Conservation (phyloP, 1,140 invertebrate genomes). For the Phymorhynchus buccinoides region DNA sequence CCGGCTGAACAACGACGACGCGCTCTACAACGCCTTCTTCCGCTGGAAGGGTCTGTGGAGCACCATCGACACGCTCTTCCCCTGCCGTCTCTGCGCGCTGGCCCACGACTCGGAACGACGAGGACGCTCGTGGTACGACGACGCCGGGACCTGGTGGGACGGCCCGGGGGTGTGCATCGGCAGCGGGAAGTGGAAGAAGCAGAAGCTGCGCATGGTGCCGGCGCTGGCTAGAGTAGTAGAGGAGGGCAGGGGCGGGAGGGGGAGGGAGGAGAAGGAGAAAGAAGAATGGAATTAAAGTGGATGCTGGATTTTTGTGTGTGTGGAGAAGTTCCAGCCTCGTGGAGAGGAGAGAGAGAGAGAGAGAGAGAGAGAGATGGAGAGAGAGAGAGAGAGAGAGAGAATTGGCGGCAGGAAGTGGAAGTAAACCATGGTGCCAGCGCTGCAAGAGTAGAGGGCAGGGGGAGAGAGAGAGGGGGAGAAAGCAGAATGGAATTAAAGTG, state of each 20-base stretch:
- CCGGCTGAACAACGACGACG: conserved; percentile 69
- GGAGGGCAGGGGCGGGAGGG: not conserved
- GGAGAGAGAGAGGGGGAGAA: too few relatives aligned
- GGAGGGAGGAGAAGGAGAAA: too few relatives aligned
- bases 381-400: too few relatives aligned
- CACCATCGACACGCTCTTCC: conserved; percentile 80
- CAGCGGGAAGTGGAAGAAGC: conserved; percentile 50
- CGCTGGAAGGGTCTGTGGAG: conserved; percentile 69
- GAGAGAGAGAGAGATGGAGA: too few relatives aligned
- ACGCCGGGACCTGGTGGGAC: conserved; percentile 62
- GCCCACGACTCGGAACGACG: conserved; percentile 58
- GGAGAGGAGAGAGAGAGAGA: too few relatives aligned
- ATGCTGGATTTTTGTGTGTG: not conserved
- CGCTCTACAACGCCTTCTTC: conserved; percentile 73
- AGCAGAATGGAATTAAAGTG: too few relatives aligned
- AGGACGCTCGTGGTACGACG: conserved; percentile 48
- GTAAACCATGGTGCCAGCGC: too few relatives aligned
- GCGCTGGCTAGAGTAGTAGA: not conserved
- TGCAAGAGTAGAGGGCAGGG: too few relatives aligned
- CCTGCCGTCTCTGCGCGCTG: conserved; percentile 91
- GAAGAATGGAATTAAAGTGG: too few relatives aligned
- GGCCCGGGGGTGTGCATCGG: conserved; percentile 61
- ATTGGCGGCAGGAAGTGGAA: too few relatives aligned
- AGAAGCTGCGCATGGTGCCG: not conserved
- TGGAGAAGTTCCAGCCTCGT: too few relatives aligned